These are phyloP conservation scores for Trinectes maculatus DNA, from an alignment of 2,113 vertebrate genomes.

Conservation along the genomic window DNA sequence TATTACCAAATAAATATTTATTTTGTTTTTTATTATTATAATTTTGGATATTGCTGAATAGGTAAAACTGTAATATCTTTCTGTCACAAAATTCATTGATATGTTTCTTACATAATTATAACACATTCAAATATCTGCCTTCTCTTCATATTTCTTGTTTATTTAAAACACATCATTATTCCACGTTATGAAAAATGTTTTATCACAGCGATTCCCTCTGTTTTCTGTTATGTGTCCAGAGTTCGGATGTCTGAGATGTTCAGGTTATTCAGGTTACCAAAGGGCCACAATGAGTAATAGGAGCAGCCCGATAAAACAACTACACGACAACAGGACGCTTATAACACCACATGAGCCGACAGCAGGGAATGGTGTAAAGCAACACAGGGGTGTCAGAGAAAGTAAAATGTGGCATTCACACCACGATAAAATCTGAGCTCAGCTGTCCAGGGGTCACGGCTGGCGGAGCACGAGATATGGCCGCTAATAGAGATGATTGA, in stretches of 20 bases:
- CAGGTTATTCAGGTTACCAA: conserved; percentile 46
- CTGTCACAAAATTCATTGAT: no score
- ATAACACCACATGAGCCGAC: conserved; percentile 46
- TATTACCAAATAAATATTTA: no score
- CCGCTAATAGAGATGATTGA: conserved; percentile 80
- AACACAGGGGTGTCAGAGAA: conserved; percentile 57
- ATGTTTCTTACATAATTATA: no score
- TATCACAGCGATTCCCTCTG: not conserved
- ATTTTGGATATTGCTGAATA: no score
- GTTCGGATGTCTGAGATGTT: conserved; percentile 28
- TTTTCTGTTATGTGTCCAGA: not conserved
- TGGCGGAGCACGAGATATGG: conserved; percentile 72
- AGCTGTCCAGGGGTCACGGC: conserved; percentile 77
- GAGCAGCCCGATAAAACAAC: conserved; percentile 57
- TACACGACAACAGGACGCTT: conserved; percentile 48
- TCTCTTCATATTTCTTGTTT: no score
- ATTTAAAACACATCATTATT: no score
- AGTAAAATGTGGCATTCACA: conserved; percentile 60
- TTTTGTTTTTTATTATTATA: no score
- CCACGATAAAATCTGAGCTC: conserved; percentile 74
- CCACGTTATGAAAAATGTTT: no score
- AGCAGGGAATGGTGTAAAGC: conserved; percentile 41
- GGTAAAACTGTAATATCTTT: no score
- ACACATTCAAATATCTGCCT: no score
- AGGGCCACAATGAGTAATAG: conserved; percentile 50